phyloP scores from a whole-genome alignment of 2,113 vertebrate genomes.

The Poeciliopsis prolifica region DNA sequence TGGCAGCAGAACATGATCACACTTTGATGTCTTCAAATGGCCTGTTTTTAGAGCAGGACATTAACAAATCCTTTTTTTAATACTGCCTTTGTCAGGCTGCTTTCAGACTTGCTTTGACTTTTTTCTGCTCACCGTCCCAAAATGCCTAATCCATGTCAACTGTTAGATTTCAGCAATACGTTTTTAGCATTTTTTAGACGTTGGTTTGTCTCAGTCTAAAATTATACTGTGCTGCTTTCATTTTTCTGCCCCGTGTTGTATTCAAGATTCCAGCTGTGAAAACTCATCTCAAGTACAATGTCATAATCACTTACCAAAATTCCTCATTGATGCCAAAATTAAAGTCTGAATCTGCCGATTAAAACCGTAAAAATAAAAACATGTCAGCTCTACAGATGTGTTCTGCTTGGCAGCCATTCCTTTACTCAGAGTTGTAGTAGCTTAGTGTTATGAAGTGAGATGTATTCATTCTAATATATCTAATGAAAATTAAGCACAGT shows the following conservation, averaged over 20 bases:
- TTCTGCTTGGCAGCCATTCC: no score
- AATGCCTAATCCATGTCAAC: no score
- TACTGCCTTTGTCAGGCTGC: neutral
- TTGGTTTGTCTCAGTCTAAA: neutral
- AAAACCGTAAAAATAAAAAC: neutral
- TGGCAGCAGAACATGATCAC: no score
- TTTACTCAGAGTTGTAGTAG: no score
- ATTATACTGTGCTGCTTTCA: neutral
- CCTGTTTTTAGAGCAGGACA: no score
- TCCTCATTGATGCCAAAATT: neutral
- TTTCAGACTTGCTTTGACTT: neutral
- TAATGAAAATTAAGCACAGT: no score
- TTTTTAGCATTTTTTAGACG: neutral
- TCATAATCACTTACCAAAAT: neutral
- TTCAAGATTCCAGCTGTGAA: neutral
- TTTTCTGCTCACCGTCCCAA: no score
- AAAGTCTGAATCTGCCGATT: neutral
- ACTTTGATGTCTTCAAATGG: no score
- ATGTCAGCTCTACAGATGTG: no score
- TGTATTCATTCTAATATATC: no score
- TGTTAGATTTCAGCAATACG: neutral
- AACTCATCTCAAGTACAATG: no score
- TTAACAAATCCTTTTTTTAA: neutral
- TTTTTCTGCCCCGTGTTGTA: neutral
- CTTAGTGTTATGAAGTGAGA: no score